Base-by-base conservation (phyloP, 2,113 vertebrate species). In the Sminthopsis crassicaudata region DNA sequence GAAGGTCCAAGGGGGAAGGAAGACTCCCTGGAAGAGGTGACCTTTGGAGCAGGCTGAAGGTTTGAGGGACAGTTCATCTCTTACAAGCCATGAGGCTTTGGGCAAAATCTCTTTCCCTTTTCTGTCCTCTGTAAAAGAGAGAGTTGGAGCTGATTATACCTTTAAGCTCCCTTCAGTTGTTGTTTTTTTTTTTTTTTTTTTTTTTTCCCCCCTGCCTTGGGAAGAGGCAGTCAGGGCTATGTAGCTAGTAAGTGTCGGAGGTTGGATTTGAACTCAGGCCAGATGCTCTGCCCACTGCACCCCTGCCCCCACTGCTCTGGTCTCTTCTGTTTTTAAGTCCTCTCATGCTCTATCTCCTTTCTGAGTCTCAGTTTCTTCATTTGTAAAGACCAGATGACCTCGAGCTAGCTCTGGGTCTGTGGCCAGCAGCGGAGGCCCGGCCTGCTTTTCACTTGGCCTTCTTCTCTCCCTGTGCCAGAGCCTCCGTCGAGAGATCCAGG, bases 401-500 rank as follows among this genome's bases (percentile, higher is more conserved):
- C 12, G 57, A 67, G 27, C 1, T 27, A 27, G 46, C 23, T 88
- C 46, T 12, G 14, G 14, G 92, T 46, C 14, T 8, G 1, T 0
- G 25, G 90, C 48, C 22, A 2, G 90, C 12, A 0, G 10, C 90
- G 0, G 89, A 19, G 53, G 48, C 22, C 0, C 2, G 84, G 57
- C 1, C 0, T 0, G 2, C 11, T 53, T 46, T 46, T 10, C 23
- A 23, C 60, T 5, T 0, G 23, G 10, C 3, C 52, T 24, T 30
- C 8, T 8, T 6, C 10, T 3, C 7, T 30, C 51, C 5, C 6
- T 4, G 0, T 3, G 27, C 5, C 94, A 99, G 99, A 99, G 98
- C 22, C 98, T 99, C 53, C 99, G 99, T 93, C 98, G 99, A n/a
- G 99, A 99, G 98, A 98, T 99, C 94, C 99, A 99, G 97, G 99